These are phyloP conservation scores for Cataglyphis rosenhaueri DNA, from an alignment of 2,888 invertebrate genomes.

Conservation along the genomic window DNA sequence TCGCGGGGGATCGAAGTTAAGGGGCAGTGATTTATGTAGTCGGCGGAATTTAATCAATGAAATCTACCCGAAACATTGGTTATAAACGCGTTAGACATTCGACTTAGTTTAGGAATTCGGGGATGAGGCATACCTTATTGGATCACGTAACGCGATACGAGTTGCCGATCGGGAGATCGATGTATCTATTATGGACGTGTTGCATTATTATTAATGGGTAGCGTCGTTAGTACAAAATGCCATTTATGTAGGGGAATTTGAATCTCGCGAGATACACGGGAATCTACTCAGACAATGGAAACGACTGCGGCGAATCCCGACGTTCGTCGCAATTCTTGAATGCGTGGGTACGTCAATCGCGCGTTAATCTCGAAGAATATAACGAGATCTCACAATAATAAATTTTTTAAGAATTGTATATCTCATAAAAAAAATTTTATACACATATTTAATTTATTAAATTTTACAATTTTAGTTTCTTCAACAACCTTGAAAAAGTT, in stretches of 20 bases:
- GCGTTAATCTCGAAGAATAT: not conserved
- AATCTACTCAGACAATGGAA: conserved; percentile 46
- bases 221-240: conserved; percentile 50
- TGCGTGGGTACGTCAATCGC: not conserved
- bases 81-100: conserved; percentile 64
- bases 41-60: conserved; percentile 72
- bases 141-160: conserved; percentile 43
- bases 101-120: conserved; percentile 71
- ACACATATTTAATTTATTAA: not conserved
- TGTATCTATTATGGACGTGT: conserved; percentile 48
- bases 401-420: not conserved
- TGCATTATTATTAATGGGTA: conserved; percentile 49
- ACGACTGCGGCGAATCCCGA: conserved; percentile 13
- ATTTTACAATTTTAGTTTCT: not conserved
- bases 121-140: conserved; percentile 62
- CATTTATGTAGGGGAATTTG: conserved; percentile 46
- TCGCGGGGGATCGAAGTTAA: conserved; percentile 28
- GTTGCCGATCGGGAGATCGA: conserved; percentile 40
- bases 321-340: conserved; percentile 40
- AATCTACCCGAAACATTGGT: conserved; percentile 60
- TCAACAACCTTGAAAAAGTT: not conserved
- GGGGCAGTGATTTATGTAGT: conserved; percentile 65
- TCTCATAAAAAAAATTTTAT: not conserved
- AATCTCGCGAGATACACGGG: conserved; percentile 39
- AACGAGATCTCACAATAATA: not conserved